Percentiles rank a stretch among this genome's conserved stretches.
Evolutionary conservation across 2,113 vertebrate species (phyloP).

Genomic region (Neofelis nebulosa): DNA sequence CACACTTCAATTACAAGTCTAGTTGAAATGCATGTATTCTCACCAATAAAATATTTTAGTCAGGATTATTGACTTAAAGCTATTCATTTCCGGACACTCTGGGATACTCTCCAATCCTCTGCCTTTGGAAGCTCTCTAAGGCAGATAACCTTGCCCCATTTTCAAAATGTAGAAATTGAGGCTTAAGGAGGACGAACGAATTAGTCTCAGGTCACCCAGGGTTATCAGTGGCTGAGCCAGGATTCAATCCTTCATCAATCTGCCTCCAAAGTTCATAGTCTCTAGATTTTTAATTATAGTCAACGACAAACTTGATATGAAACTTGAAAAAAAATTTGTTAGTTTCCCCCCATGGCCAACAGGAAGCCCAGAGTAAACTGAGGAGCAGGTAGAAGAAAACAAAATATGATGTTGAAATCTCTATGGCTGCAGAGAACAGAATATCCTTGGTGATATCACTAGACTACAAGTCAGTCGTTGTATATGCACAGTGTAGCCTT

Average conservation of each 20-base stretch:
- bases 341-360: neutral
- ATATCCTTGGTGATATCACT: neutral
- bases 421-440: neutral
- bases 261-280: neutral
- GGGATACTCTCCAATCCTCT: neutral
- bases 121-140: neutral
- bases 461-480: neutral
- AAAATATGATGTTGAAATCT: neutral
- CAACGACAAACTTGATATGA: neutral
- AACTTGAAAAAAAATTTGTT: neutral
- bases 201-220: neutral
- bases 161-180: neutral
- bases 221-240: neutral
- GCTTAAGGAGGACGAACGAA: neutral
- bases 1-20: neutral
- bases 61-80: neutral
- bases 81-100: neutral
- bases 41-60: neutral
- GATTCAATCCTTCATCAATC: neutral
- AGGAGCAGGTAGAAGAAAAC: neutral
- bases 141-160: neutral
- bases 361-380: neutral
- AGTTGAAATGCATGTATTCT: neutral
- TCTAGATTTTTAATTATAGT: neutral
- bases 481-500: neutral